Conservation (phyloP, 2,888 invertebrate species). For the Ctenicera cuprea region DNA sequence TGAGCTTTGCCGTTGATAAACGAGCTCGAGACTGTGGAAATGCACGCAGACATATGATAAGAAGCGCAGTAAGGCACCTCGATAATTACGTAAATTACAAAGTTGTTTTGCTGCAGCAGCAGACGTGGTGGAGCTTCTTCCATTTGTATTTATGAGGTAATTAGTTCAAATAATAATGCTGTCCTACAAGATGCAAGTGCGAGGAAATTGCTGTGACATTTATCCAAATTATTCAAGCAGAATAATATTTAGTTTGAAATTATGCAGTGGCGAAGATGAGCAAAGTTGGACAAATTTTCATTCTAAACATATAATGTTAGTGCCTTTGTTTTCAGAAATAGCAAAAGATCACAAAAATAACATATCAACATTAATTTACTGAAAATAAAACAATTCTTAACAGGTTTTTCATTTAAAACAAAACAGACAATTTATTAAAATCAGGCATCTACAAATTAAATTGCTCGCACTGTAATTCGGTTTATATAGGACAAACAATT, state of each 20-base stretch:
- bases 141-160: constrained; percentile 42
- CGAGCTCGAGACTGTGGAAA: background rate
- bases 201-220: background rate
- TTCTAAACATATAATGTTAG: too few species aligned
- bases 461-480: too few species aligned
- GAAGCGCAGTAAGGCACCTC: constrained; percentile 27
- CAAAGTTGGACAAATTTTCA: too few species aligned
- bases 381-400: too few species aligned
- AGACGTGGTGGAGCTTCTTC: constrained; percentile 13
- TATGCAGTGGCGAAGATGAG: background rate
- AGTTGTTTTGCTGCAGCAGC: constrained; percentile 19
- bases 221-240: background rate
- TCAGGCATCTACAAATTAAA: too few species aligned
- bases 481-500: too few species aligned
- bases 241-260: background rate
- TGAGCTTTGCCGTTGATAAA: too few species aligned
- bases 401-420: too few species aligned
- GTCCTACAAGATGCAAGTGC: background rate
- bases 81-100: constrained; percentile 34
- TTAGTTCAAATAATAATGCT: constrained; percentile 10
- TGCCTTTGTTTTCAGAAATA: too few species aligned
- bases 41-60: background rate
- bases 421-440: too few species aligned
- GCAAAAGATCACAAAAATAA: too few species aligned
- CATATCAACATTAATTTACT: too few species aligned